Base-by-base conservation (phyloP, 2,113 vertebrate genomes). In the Rhabdomys dilectus region DNA sequence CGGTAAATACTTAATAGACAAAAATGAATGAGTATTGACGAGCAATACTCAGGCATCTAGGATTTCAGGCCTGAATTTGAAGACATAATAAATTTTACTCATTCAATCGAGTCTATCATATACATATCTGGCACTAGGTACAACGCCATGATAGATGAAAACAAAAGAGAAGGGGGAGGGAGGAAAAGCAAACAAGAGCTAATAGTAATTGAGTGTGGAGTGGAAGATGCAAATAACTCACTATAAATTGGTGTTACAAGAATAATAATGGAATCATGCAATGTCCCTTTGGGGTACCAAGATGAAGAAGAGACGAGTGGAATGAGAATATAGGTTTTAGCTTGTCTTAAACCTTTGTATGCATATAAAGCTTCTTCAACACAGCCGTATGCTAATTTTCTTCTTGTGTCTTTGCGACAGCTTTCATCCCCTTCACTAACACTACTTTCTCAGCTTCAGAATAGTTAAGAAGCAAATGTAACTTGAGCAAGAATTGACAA, bases 51-150 rank as follows among this genome's bases (percentile, higher is more conserved):
- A 90, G 78, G 34, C 17, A 92, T 92, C 60, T 70, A 89, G 90
- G 87, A 93, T 96, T 86, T 95, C 58, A 94, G 58, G 13, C 12
- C 81, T 94, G 36, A 68, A 77, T 86, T 86, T 93, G 13, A 97
- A 94, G 78, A 77, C 80, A 10, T 92, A 92, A 82, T 89, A 95
- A 82, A 66, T 36, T 84, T 93, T 42, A 77, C 9, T 82, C 88
- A 93, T 66, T 95, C 42, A 81, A 60, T 24, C 76, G 84, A 64
- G 94, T 53, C 31, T 62, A 26, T 66, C 89, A 2, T 19, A 16
- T 87, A 17, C 13, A 24, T 70, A n/a, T 70, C 93, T 95, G 93
- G 58, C 2, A 1, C 31, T 86, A 58, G 45, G 58, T 58, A 85
- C n/a, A 89, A 93, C 62, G 31, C 36, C 86, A 48, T 58, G 92